Conservation (phyloP, 2,113 vertebrate genomes). For the Guaruba guarouba region DNA sequence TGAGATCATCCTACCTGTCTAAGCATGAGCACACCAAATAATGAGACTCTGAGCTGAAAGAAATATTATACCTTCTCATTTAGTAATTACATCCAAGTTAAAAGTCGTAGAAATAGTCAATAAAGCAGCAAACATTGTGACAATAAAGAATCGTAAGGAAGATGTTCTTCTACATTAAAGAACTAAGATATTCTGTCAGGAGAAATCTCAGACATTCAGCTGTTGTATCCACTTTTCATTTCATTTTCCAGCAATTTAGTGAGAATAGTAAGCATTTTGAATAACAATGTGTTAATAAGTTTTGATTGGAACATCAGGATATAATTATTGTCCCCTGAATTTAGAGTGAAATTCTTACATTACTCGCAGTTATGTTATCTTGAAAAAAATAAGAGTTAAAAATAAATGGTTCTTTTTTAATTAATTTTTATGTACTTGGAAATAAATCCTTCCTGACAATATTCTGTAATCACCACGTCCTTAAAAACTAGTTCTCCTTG, state of each 20-base stretch:
- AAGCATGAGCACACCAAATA: neutral
- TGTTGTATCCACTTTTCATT: neutral
- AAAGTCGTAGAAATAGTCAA: neutral
- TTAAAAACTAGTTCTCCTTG: neutral
- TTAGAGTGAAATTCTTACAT: neutral
- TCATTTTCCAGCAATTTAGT: neutral
- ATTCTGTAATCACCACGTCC: rapidly evolving
- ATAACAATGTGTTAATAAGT: neutral
- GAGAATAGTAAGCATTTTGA: neutral
- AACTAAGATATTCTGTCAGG: neutral
- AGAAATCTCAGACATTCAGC: neutral
- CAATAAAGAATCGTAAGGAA: neutral
- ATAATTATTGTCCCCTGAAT: neutral
- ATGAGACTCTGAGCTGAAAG: neutral
- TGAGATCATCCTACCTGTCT: neutral
- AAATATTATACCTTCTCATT: neutral
- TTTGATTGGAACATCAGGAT: neutral
- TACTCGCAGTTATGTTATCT: neutral
- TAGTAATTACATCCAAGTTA: too few species aligned
- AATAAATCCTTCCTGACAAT: neutral
- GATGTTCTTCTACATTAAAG: neutral
- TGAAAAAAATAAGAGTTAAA: neutral
- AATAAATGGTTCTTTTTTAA: neutral
- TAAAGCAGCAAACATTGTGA: rapidly evolving
- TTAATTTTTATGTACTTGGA: neutral